phyloP scores from a whole-genome alignment of 2,888 invertebrate species.

The Parnassius glacialis region DNA sequence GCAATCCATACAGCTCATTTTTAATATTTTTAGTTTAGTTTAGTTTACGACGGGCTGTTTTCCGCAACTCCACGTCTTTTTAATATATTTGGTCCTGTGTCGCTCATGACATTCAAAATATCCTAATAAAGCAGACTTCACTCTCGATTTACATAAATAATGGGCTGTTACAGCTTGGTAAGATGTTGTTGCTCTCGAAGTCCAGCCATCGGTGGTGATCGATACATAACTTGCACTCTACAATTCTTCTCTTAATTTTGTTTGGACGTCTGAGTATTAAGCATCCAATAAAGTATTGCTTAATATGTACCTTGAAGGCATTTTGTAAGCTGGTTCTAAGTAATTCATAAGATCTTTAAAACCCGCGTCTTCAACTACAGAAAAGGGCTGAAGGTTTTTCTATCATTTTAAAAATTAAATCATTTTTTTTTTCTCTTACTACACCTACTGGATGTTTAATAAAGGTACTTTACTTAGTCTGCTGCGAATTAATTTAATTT shows the following conservation, averaged over 20 bases:
- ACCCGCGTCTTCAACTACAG: slow-evolving; percentile 34
- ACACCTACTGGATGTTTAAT: slow-evolving; percentile 31
- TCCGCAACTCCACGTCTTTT: too few species aligned
- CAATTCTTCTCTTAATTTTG: slow-evolving; percentile 32
- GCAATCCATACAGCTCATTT: slow-evolving; percentile 30
- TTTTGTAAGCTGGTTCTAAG: slow-evolving; percentile 35
- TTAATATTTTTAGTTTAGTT: too few species aligned
- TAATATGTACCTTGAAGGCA: slow-evolving; percentile 34
- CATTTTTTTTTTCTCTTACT: slow-evolving; percentile 32
- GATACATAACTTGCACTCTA: slow-evolving; percentile 32
- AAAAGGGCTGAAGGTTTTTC: slow-evolving; percentile 34
- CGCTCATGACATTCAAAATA: slow-evolving; percentile 29
- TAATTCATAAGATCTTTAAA: slow-evolving; percentile 34
- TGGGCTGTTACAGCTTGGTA: slow-evolving; percentile 34
- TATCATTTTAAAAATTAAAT: slow-evolving; percentile 34
- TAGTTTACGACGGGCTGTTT: too few species aligned
- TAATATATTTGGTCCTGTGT: too few species aligned
- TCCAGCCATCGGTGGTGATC: slow-evolving; percentile 32
- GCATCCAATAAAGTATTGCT: slow-evolving; percentile 33
- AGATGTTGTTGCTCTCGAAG: slow-evolving; percentile 34
- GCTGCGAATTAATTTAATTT: too few species aligned
- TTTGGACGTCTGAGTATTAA: slow-evolving; percentile 29
- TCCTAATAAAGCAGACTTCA: slow-evolving; percentile 31
- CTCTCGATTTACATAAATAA: slow-evolving; percentile 34
- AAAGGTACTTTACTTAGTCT: slow-evolving; percentile 27